Percentiles rank a stretch among this genome's conserved stretches.
Evolutionary conservation across 2,888 invertebrate species (phyloP).

Genomic region (Micoletzkya japonica): DNA sequence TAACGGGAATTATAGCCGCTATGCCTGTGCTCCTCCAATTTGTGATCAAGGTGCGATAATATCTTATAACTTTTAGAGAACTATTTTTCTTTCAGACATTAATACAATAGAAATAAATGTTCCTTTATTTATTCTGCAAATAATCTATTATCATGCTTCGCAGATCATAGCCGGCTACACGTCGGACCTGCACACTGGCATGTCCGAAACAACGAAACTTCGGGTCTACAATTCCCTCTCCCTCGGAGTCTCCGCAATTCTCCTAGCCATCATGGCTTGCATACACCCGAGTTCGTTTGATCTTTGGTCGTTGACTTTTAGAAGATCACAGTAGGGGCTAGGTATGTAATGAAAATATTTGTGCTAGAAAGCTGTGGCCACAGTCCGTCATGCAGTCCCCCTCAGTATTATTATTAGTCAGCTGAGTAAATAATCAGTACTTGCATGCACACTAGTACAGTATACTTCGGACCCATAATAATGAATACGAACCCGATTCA

Average conservation of each 20-base stretch:
- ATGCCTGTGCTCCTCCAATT: slow-evolving; percentile 59
- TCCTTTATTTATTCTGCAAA: too few relatives aligned
- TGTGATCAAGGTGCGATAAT: slow-evolving; percentile 42
- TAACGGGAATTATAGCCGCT: slow-evolving; percentile 60
- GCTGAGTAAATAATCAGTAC: too few relatives aligned
- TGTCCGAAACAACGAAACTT: slow-evolving; percentile 55
- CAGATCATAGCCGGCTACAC: slow-evolving; percentile 56
- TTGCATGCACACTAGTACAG: too few relatives aligned
- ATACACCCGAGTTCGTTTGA: too few relatives aligned
- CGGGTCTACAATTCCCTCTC: slow-evolving; percentile 57
- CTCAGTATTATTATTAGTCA: too few relatives aligned
- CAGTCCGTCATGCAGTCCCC: too few relatives aligned
- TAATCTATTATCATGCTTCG: too few relatives aligned
- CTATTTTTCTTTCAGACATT: not conserved
- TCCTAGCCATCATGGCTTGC: slow-evolving; percentile 53
- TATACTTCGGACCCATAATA: too few relatives aligned
- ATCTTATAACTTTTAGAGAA: not conserved
- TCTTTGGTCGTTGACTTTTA: too few relatives aligned
- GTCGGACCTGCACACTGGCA: slow-evolving; percentile 46
- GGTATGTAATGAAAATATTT: too few relatives aligned
- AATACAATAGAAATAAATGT: not conserved
- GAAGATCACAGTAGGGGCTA: too few relatives aligned
- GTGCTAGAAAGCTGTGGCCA: too few relatives aligned
- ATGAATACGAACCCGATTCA: slow-evolving; percentile 2
- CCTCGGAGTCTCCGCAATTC: slow-evolving; percentile 51